Conservation (phyloP, 2,113 vertebrate genomes). For the Platichthys stellatus region DNA sequence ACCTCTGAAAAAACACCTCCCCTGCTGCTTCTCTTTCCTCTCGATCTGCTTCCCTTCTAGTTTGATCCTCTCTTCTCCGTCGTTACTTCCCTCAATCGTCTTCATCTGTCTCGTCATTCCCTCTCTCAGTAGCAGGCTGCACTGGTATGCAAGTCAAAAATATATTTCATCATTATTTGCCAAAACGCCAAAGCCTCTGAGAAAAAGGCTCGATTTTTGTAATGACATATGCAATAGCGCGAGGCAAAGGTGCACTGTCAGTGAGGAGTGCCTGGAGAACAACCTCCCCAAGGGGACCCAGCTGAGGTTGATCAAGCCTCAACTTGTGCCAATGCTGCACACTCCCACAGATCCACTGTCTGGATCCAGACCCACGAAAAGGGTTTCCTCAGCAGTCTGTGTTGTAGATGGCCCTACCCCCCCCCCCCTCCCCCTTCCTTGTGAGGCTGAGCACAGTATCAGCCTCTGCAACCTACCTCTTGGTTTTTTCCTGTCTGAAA, state of each 20-base stretch:
- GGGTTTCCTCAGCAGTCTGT: not conserved
- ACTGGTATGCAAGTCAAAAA: too few species aligned
- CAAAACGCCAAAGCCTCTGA: constrained; percentile 26
- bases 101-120: constrained; percentile 18
- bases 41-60: constrained; percentile 37
- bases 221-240: not conserved
- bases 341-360: not conserved
- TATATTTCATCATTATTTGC: constrained; percentile 17
- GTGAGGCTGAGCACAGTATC: not conserved
- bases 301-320: too few species aligned
- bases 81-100: too few species aligned
- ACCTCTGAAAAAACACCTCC: constrained; percentile 22
- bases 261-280: not conserved
- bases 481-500: too few species aligned
- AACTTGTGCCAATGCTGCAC: too few species aligned
- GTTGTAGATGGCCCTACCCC: not conserved
- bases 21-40: constrained; percentile 48
- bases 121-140: not conserved
- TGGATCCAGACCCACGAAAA: too few species aligned
- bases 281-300: too few species aligned
- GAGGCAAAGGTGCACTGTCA: not conserved
- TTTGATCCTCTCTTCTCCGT: constrained; percentile 28
- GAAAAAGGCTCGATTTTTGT: not conserved
- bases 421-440: not conserved
- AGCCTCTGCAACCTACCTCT: not conserved